phyloP scores from a whole-genome alignment of 2,797 vertebrate genomes.

The Lycodopsis pacificus region DNA sequence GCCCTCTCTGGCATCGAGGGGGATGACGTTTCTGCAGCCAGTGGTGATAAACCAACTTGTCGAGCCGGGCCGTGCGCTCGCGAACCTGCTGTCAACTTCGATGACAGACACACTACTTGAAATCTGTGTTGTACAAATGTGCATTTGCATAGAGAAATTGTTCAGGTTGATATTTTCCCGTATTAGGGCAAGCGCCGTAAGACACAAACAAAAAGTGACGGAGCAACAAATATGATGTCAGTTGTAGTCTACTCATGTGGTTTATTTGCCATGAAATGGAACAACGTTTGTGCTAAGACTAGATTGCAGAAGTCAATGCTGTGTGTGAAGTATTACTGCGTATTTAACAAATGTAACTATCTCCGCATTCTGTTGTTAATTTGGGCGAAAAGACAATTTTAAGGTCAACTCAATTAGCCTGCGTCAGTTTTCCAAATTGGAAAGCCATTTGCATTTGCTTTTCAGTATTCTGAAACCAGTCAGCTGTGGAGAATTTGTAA shows the following conservation, averaged over 20 bases:
- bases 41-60: conserved; percentile 41
- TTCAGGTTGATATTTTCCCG: conserved; percentile 68
- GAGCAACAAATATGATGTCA: conserved; percentile 75
- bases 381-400: conserved; percentile 63
- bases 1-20: conserved; percentile 34
- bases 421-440: conserved; percentile 49
- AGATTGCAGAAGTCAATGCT: conserved; percentile 23
- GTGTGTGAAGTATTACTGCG: conserved; percentile 28
- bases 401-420: conserved; percentile 73
- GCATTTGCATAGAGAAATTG: conserved; percentile 76
- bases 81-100: conserved; percentile 65
- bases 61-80: conserved; percentile 12
- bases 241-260: conserved; percentile 57
- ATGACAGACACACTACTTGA: conserved; percentile 59
- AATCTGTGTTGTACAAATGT: conserved; percentile 65
- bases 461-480: conserved; percentile 64
- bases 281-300: conserved; percentile 19
- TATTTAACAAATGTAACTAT: conserved; percentile 38
- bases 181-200: conserved; percentile 48
- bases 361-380: conserved; percentile 41
- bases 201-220: conserved; percentile 73
- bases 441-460: conserved; percentile 71
- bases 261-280: conserved; percentile 69
- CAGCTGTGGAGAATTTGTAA: conserved; percentile 72
- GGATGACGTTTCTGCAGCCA: conserved; percentile 25